These are phyloP conservation scores for Typhlichthys subterraneus DNA, from an alignment of 2,797 vertebrate genomes.

Conservation along the genomic window DNA sequence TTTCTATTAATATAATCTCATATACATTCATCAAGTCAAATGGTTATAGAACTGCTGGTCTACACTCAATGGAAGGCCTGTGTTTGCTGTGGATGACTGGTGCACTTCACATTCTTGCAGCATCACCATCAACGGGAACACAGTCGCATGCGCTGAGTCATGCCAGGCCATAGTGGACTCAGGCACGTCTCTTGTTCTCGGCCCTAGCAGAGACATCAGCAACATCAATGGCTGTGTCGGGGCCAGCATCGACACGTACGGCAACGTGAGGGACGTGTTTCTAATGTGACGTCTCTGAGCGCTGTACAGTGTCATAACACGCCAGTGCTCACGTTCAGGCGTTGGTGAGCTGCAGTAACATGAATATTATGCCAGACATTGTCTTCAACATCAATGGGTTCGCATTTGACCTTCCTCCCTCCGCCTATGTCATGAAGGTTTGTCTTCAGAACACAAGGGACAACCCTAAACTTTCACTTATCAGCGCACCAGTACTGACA, in stretches of 20 bases:
- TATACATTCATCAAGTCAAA: too few relatives aligned
- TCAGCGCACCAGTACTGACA: too few relatives aligned
- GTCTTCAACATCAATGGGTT: conserved; percentile 47
- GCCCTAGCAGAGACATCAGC: conserved; percentile 16
- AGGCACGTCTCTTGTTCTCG: conserved; percentile 36
- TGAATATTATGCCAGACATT: conserved; percentile 29
- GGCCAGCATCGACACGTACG: conserved; percentile 11
- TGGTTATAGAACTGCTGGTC: too few relatives aligned
- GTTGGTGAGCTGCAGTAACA: conserved; percentile 29
- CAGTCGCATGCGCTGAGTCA: conserved; percentile 25
- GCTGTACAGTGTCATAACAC: neutral
- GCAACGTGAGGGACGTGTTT: conserved; percentile 14
- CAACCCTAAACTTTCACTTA: neutral
- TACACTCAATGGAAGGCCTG: too few relatives aligned
- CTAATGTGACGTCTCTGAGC: neutral
- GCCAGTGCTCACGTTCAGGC: conserved; percentile 12
- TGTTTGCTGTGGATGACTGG: too few relatives aligned
- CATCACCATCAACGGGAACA: conserved; percentile 39
- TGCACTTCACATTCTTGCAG: conserved; percentile 7
- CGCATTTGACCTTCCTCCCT: conserved; percentile 38
- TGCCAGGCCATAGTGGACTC: conserved; percentile 42
- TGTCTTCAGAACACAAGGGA: neutral
- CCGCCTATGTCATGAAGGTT: conserved; percentile 40
- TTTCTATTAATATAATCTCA: too few relatives aligned
- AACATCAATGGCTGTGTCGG: conserved; percentile 37